Conservation (phyloP, 1,140 invertebrate genomes). For the Lordiphosa collinella region DNA sequence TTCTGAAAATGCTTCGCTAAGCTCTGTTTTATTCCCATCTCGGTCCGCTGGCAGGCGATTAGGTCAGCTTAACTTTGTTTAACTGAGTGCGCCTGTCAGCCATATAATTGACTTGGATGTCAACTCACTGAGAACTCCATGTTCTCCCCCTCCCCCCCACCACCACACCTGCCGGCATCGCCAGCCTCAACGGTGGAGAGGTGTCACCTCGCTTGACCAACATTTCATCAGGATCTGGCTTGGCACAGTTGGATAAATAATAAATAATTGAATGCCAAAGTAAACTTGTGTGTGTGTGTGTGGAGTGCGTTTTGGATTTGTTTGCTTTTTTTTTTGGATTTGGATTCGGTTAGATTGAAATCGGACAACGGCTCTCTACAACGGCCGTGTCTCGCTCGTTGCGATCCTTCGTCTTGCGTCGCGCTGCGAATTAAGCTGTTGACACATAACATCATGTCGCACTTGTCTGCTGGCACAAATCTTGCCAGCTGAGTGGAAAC, state of each 20-base stretch:
- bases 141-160: constrained; percentile 2
- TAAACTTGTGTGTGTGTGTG: not conserved
- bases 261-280: constrained; percentile 48
- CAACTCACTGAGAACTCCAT: constrained; percentile 5
- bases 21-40: no score
- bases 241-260: constrained; percentile 19
- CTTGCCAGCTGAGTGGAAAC: constrained; percentile 75
- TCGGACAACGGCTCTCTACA: constrained; percentile 38
- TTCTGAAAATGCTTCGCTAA: no score
- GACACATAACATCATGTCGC: constrained; percentile 74
- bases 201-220: not conserved
- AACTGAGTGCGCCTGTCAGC: no score
- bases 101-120: constrained; percentile 4
- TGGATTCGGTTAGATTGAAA: constrained; percentile 50
- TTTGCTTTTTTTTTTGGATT: constrained; percentile 38
- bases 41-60: no score
- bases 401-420: constrained; percentile 25
- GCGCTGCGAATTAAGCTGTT: constrained; percentile 75
- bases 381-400: constrained; percentile 6
- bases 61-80: no score
- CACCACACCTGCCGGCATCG: not conserved
- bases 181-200: no score
- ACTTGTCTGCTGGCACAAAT: constrained; percentile 73
- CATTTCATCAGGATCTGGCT: not conserved
- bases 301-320: constrained; percentile 31